A percentile compares a stretch with the other conserved stretches of the same genome.
These are phyloP conservation scores for Sapajus apella DNA, from an alignment of 2,113 vertebrate genomes.

Conservation along the genomic window DNA sequence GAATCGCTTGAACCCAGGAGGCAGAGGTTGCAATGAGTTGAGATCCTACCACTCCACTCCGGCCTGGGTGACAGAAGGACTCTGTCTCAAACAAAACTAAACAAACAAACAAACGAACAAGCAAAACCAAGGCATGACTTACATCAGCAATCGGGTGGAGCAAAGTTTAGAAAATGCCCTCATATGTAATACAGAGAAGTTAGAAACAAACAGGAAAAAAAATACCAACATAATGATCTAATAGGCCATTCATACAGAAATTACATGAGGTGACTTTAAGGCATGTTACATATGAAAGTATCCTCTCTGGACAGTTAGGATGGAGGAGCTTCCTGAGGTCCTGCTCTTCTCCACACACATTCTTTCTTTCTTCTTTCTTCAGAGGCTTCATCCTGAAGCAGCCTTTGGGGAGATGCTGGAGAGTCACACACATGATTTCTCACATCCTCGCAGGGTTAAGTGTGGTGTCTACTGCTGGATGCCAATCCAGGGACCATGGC, in stretches of 20 bases:
- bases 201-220: background rate
- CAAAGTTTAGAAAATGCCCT: background rate
- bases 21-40: too few species aligned
- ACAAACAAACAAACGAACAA: too few species aligned
- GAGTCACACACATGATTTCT: background rate
- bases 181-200: background rate
- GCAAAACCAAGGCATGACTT: too few species aligned
- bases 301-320: background rate
- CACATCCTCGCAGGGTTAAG: background rate
- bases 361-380: background rate
- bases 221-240: background rate
- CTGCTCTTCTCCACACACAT: background rate
- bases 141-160: background rate
- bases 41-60: too few species aligned
- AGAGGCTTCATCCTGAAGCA: background rate
- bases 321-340: background rate
- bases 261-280: background rate
- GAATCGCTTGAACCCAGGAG: too few species aligned
- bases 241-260: background rate
- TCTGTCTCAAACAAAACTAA: too few species aligned
- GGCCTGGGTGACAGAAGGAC: too few species aligned
- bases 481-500: background rate
- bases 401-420: background rate
- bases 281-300: background rate
- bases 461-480: accelerated